Base-by-base conservation (phyloP, 2,888 invertebrate species). In the Chymomyza amoena region DNA sequence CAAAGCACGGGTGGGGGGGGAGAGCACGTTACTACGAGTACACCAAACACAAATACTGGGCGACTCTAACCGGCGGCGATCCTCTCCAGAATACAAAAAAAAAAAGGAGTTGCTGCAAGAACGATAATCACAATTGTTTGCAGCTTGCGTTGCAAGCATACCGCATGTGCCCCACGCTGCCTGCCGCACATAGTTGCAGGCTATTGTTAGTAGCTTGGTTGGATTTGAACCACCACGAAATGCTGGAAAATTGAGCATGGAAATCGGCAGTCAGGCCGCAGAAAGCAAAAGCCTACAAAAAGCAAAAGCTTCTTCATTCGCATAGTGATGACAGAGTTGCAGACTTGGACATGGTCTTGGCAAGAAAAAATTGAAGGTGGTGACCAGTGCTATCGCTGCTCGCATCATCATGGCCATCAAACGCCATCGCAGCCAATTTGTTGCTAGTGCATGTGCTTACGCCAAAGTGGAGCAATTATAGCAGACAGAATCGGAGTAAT, bases 81-180 rank as follows among this genome's bases (percentile, higher is more conserved):
- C 54, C 54, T 54, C 54, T n/a, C 2, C 4, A 2, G 4, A 20
- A n/a, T 7, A 60, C 56, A 64, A 59, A 75, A 20, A n/a, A 16
- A 60, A 64, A 64, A 59, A 75, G 72, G 67, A 64, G 61, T 70
- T 65, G 62, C 25, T 68, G 75, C 73, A 77, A 73, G 80, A 77
- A 84, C 88, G 89, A 88, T 84, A 84, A 84, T 84, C 89, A 85
- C 84, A 84, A 88, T 84, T 87, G 89, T 84, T 88, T 87, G 87
- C 87, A 88, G 88, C 87, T 84, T 77, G 82, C 68, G 70, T 64
- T 79, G 81, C 81, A 82, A 87, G 82, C 82, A 88, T 84, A 68
- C 73, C 73, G 61, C 28, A 54, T 61, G 36, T 80, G 15, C 39
- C 25, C 20, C n/a, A 20, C 32, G 25, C 59, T n/a, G 7, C 20